Percentiles rank a stretch among this genome's conserved stretches.
These are phyloP conservation scores for Drosophila teissieri DNA, from an alignment of 1,140 invertebrate species.

Conservation along the genomic window DNA sequence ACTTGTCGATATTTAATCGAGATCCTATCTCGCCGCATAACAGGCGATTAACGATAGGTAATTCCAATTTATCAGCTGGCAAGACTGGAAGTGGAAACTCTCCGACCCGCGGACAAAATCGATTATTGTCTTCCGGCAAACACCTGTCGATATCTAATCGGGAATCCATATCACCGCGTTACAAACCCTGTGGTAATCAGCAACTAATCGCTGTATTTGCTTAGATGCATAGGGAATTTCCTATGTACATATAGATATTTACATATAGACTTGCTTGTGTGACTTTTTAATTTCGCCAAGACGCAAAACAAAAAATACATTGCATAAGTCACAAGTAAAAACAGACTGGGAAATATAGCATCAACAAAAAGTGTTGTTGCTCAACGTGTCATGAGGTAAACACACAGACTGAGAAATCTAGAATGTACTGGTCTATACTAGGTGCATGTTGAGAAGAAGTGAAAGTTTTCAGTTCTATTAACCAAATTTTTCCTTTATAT, in stretches of 20 bases:
- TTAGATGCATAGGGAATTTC: background rate
- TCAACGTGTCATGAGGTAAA: constrained; percentile 30
- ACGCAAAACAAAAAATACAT: constrained; percentile 74
- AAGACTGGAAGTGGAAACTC: background rate
- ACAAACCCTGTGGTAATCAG: constrained; percentile 4
- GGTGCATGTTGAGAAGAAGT: constrained; percentile 36
- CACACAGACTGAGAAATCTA: constrained; percentile 14
- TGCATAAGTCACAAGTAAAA: constrained; percentile 73
- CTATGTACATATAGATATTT: background rate
- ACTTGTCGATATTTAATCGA: constrained; percentile 84
- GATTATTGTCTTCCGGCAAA: constrained; percentile 5
- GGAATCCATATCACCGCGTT: constrained; percentile 11
- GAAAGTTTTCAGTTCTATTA: constrained; percentile 50
- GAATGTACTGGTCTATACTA: constrained; percentile 20
- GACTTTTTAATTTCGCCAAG: constrained; percentile 60
- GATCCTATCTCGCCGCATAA: constrained; percentile 81
- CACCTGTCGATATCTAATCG: constrained; percentile 30
- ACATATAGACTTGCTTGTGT: constrained; percentile 24
- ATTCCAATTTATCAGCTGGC: background rate
- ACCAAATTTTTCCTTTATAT: constrained; percentile 8
- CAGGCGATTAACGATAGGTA: constrained; percentile 70
- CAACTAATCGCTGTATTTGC: constrained; percentile 12
- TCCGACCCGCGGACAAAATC: constrained; percentile 15
- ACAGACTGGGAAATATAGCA: constrained; percentile 48
- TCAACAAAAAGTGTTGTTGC: constrained; percentile 58